Evolutionary conservation across 2,888 invertebrate species (phyloP), one percentile per base, ranked within the genome.

Genomic region (Anodontia alba): DNA sequence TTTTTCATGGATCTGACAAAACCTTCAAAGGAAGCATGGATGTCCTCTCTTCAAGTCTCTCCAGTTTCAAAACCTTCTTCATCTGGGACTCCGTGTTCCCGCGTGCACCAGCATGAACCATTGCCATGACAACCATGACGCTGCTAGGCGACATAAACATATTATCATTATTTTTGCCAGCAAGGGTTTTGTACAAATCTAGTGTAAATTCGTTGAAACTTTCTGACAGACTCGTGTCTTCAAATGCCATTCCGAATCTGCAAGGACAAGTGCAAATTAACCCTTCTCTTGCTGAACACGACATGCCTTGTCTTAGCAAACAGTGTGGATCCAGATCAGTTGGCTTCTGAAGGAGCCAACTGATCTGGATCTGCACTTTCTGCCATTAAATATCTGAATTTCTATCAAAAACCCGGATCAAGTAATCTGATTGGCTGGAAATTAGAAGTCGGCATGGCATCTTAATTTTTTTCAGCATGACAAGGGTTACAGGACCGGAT

Each of bases 81-180:
- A 94, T 91, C 81, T 94, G 91, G 54, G 81, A 70, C 23, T 88
- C 88, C 10, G 95, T 95, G 31, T 92, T 86, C 3, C 91, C 92
- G 66, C 86, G 88, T 17, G 95, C 94, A 17, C 95, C 95, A 10
- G 92, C 87, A 43, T 92, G 92, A 26, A 94, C 91, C 94, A 95
- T 94, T 43, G 93, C 91, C 78, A 95, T 86, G n/a, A 94, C 94
- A 23, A 92, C 89, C 46, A 92, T 91, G 42, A 95, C 92, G 79
- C 94, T 94, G 79, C 94, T 89, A 0, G 95, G 95, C 0, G 95
- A 95, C 76, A 94, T 86, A 78, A 95, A 94, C 12, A 93, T 23
- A 76, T 92, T 91, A 23, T 26, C 29, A 20, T 29, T 26, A 29
- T 57, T 29, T 26, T 57, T 57, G 8, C 57, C 26, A 23, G 36